Conservation (phyloP, 2,797 vertebrate genomes). For the Enoplosus armatus region DNA sequence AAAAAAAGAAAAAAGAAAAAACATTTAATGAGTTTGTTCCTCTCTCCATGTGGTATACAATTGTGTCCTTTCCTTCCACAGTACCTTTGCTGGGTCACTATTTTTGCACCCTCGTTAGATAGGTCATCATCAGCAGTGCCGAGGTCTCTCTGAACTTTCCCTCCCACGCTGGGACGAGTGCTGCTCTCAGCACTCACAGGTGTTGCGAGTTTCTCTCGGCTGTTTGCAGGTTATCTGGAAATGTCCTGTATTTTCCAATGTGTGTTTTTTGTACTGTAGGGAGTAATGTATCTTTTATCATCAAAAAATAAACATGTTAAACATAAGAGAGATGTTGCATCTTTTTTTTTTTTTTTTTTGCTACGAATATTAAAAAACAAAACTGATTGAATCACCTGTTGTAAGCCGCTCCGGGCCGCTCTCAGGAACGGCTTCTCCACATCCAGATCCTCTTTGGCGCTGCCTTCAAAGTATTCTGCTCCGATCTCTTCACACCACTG, state of each 20-base stretch:
- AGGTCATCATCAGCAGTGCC: constrained; percentile 83
- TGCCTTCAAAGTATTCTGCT: constrained; percentile 78
- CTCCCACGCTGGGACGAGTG: constrained; percentile 73
- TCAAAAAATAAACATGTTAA: constrained; percentile 86
- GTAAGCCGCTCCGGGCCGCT: constrained; percentile 59
- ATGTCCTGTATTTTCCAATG: constrained; percentile 86
- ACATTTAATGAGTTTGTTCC: constrained; percentile 83
- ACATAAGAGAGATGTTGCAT: constrained; percentile 58
- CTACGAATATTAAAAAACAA: background rate
- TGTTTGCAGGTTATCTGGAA: constrained; percentile 85
- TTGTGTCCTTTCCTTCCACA: constrained; percentile 85
- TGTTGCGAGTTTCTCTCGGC: constrained; percentile 78
- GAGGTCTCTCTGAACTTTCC: constrained; percentile 78
- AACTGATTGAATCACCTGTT: constrained; percentile 52
- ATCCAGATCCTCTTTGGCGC: constrained; percentile 71
- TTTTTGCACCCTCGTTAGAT: constrained; percentile 84
- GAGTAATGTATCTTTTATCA: constrained; percentile 87
- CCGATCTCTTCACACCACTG: constrained; percentile 69
- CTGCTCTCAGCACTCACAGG: constrained; percentile 79
- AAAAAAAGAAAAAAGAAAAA: constrained; percentile 70
- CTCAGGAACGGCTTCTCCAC: constrained; percentile 66
- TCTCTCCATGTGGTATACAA: constrained; percentile 84
- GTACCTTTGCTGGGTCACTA: constrained; percentile 83
- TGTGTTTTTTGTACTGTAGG: constrained; percentile 87
- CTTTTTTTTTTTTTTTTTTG: background rate